Conservation (phyloP, 1,140 invertebrate species). For the Thaumatotibia leucotreta region DNA sequence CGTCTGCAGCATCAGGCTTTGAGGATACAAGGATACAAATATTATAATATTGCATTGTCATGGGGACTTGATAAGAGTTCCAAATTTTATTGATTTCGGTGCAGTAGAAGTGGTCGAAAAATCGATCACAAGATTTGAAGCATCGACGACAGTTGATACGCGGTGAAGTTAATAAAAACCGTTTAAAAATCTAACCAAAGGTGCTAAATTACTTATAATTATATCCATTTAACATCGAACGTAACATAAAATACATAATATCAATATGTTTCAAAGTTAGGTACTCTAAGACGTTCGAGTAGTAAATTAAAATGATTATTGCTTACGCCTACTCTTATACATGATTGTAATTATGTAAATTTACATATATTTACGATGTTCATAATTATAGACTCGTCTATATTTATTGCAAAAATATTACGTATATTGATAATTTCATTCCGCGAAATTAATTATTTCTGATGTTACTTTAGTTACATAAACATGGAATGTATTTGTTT, state of each 20-base stretch:
- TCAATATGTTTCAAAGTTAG: too few relatives aligned
- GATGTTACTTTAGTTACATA: neutral
- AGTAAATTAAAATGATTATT: neutral
- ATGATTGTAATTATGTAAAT: neutral
- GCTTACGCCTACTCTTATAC: neutral
- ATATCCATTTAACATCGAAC: neutral
- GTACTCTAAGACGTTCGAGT: neutral
- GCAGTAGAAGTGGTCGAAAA: too few relatives aligned
- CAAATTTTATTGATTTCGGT: too few relatives aligned
- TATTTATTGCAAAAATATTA: neutral
- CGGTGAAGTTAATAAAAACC: too few relatives aligned
- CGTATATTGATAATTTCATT: neutral
- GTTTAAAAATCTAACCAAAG: too few relatives aligned
- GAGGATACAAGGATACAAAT: too few relatives aligned
- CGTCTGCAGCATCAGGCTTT: too few relatives aligned
- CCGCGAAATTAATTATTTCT: neutral
- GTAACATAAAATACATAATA: neutral
- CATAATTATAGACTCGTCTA: constrained; percentile 2
- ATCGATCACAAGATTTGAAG: too few relatives aligned
- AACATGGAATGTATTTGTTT: neutral
- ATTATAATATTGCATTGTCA: too few relatives aligned
- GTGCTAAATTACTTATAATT: too few relatives aligned
- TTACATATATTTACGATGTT: neutral
- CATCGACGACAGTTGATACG: too few relatives aligned
- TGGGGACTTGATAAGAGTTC: too few relatives aligned